Percentiles rank a stretch among this genome's conserved stretches.
These are phyloP conservation scores for Desmophyllum pertusum DNA, from an alignment of 92 coral and sea anemone species.

Conservation along the genomic window DNA sequence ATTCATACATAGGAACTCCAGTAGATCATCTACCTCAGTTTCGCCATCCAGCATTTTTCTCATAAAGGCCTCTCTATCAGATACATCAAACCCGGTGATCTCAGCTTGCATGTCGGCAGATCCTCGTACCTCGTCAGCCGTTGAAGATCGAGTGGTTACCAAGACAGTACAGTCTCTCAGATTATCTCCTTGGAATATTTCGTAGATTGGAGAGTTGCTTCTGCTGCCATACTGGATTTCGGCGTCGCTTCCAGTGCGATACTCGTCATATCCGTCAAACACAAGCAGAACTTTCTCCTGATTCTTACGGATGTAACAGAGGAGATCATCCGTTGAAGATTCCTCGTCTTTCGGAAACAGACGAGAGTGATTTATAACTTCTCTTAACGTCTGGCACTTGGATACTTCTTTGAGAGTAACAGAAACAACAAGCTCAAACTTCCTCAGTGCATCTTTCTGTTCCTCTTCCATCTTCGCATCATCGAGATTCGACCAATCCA, in stretches of 20 bases:
- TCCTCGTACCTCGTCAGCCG: slow-evolving; percentile 7
- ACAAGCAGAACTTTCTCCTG: slow-evolving; percentile 39
- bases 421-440: slow-evolving; percentile 24
- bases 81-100: slow-evolving; percentile 19
- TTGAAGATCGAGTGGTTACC: slow-evolving; percentile 32
- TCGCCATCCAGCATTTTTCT: slow-evolving; percentile 1
- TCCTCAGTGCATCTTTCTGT: slow-evolving; percentile 8
- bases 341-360: slow-evolving; percentile 15
- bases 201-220: slow-evolving; percentile 12
- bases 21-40: not conserved
- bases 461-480: not conserved
- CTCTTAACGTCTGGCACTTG: slow-evolving; percentile 6
- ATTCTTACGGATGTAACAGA: slow-evolving; percentile 12
- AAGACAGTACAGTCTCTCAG: slow-evolving; percentile 19
- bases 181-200: slow-evolving; percentile 12
- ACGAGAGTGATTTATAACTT: not conserved
- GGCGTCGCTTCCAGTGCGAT: not conserved
- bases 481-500: slow-evolving; percentile 32
- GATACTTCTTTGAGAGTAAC: slow-evolving; percentile 12
- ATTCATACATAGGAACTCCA: not conserved
- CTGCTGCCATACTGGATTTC: not conserved
- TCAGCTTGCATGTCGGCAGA: slow-evolving; percentile 7
- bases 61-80: not conserved
- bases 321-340: slow-evolving; percentile 4
- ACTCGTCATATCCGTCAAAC: slow-evolving; percentile 40